Conservation (phyloP, 1,140 invertebrate species). For the Sycophaga agraensis region DNA sequence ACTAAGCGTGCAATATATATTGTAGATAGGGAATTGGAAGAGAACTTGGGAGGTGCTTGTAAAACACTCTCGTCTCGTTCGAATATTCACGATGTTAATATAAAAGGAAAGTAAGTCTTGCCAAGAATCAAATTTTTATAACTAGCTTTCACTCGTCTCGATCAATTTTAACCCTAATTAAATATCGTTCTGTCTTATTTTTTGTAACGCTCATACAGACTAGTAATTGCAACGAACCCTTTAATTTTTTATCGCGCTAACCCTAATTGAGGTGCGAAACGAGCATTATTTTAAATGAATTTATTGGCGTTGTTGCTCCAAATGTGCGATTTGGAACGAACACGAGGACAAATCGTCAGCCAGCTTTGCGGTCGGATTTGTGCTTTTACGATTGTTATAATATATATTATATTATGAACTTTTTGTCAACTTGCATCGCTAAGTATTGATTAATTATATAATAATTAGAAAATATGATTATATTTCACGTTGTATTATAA, state of each 20-base stretch:
- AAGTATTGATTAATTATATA: slow-evolving; percentile 22
- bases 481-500: slow-evolving; percentile 24
- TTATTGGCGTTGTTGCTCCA: not conserved
- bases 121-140: slow-evolving; percentile 12
- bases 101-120: not conserved
- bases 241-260: not conserved
- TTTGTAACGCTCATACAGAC: not conserved
- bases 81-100: not conserved
- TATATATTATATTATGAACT: slow-evolving; percentile 6
- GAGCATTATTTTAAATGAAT: too few species aligned
- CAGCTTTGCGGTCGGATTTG: not conserved
- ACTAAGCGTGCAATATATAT: slow-evolving; percentile 24
- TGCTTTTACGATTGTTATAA: slow-evolving; percentile 20
- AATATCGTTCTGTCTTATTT: not conserved
- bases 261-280: too few species aligned
- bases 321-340: not conserved
- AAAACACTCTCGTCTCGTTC: not conserved
- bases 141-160: too few species aligned
- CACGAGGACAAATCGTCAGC: not conserved
- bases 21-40: slow-evolving; percentile 20
- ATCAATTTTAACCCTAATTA: too few species aligned
- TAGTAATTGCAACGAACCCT: not conserved
- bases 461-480: slow-evolving; percentile 15
- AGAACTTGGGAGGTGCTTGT: not conserved
- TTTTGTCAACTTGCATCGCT: slow-evolving; percentile 13